Conservation (phyloP, 2,888 invertebrate genomes). For the Caenorhabditis doughertyi region DNA sequence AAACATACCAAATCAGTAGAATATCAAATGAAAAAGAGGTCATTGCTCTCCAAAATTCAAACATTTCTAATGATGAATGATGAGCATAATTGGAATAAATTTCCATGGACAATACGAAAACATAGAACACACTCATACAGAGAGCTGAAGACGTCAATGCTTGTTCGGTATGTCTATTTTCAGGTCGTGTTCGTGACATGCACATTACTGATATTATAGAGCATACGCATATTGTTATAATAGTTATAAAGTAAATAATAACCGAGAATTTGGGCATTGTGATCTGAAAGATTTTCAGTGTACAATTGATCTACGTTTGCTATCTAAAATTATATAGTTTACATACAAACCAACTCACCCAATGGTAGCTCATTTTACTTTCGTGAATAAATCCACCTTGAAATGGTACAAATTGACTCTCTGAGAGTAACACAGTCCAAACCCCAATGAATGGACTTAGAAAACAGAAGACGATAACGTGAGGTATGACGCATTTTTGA, state of each 20-base stretch:
- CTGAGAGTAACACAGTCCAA: constrained; percentile 38
- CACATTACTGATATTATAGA: constrained; percentile 26
- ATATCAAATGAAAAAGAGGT: constrained; percentile 34
- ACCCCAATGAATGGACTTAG: constrained; percentile 33
- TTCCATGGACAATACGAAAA: constrained; percentile 28
- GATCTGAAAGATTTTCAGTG: neutral
- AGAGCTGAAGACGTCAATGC: constrained; percentile 35
- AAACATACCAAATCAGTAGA: constrained; percentile 24
- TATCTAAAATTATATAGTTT: neutral
- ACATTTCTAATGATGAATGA: constrained; percentile 16
- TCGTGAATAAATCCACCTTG: constrained; percentile 53
- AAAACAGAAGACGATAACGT: constrained; percentile 18
- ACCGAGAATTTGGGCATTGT: constrained; percentile 26
- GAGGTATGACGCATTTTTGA: constrained; percentile 26
- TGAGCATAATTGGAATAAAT: constrained; percentile 13
- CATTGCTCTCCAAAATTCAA: constrained; percentile 44
- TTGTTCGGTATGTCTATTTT: constrained; percentile 39
- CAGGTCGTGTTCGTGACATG: constrained; percentile 27
- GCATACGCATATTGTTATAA: constrained; percentile 1
- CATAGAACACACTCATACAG: constrained; percentile 33
- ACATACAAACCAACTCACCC: too few relatives aligned
- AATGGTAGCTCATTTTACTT: constrained; percentile 16
- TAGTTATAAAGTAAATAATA: constrained; percentile 14
- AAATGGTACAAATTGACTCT: constrained; percentile 41
- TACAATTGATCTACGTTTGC: neutral